Base-by-base conservation (phyloP, 2,888 invertebrate species). In the Blastobasis adustella region DNA sequence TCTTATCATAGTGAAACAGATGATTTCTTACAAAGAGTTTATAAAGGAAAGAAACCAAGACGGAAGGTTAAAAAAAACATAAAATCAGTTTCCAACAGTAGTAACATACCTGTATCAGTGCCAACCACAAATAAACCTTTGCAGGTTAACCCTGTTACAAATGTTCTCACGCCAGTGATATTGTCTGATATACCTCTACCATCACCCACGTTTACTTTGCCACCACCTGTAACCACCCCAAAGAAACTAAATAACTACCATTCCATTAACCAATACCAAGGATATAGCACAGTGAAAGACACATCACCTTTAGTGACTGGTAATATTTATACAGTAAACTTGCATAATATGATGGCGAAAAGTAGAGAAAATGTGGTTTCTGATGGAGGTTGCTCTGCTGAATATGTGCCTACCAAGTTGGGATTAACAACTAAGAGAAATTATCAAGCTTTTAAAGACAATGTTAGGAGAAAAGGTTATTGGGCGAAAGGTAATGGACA, bases 381-480 rank as follows among this genome's bases (percentile, higher is more conserved):
- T 41, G 67, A 68, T 53, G 86, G 86, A 65, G 76, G 72, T 38
- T 78, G 71, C 64, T 79, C 80, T 37, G 78, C 73, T 67, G 89
- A 89, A 66, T 89, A 89, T 76, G 80, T 89, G 10, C 89, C 89
- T 9, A 87, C 87, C 10, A 85, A 73, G 58, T 63, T 87, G 54
- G 84, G 83, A 49, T 76, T 79, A 23, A 75, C 76, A 52, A 78
- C 82, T n/a, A 84, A 83, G 58, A 76, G 75, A 57, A 89, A 87
- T 58, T 88, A 89, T 56, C 84, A 88, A 62, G 79, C 83, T 54
- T 89, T 89, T 46, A 88, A 82, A 66, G 76, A 87, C 54, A 84
- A 82, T 77, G 83, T 88, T 1, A 73, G 73, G 52, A 79, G 66
- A 56, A 84, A 82, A 60, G 88, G 88, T 7, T 88, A 67, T 56